Base-by-base conservation (phyloP, 1,140 invertebrate genomes). In the Leptinotarsa lineolata region DNA sequence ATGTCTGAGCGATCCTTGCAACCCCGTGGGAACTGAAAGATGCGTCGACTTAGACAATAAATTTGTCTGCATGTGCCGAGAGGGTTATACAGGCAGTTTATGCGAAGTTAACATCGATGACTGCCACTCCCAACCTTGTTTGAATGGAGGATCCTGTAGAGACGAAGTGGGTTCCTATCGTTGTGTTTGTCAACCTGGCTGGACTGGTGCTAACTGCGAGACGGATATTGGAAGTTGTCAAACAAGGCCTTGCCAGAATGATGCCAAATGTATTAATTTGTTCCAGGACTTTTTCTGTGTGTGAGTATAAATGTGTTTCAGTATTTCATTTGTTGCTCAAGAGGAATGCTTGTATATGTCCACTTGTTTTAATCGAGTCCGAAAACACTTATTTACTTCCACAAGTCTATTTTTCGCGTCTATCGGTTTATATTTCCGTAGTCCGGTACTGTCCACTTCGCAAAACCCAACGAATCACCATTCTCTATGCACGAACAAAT, bases 251-350 rank as follows among this genome's bases (percentile, higher is more conserved):
- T 99, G 97, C 84, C 92, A 95, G 80, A 98, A 98, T 84, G 92
- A 96, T 81, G 97, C 96, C 20, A 89, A 88, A 20, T 99, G 97
- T 85, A 94, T 97, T 65, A 92, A 97, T 82, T 86, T 98, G 3
- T 97, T 97, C 90, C 90, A 95, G 86, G 97, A 98, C 81, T 98
- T 92, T 84, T 98, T 98, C 91, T 98, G 97, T 82, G 96, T 97
- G 88, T 78, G 72, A 68, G 65, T 45, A 71, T 20, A 5, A 11
- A n/a, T 39, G 22, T 44, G 3, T 45, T 39, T 39, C 30, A 18
- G 58, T 8, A 59, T 59, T 39, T 39, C 30, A 39, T 39, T 11
- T 39, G 30, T 39, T 39, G 30, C 8, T 11, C 11, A 39, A 39
- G 30, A 39, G 30, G n/a, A n/a, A n/a, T n/a, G n/a, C n/a, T n/a